Conservation (phyloP, 2,113 vertebrate species). For the Myotis lucifugus region DNA sequence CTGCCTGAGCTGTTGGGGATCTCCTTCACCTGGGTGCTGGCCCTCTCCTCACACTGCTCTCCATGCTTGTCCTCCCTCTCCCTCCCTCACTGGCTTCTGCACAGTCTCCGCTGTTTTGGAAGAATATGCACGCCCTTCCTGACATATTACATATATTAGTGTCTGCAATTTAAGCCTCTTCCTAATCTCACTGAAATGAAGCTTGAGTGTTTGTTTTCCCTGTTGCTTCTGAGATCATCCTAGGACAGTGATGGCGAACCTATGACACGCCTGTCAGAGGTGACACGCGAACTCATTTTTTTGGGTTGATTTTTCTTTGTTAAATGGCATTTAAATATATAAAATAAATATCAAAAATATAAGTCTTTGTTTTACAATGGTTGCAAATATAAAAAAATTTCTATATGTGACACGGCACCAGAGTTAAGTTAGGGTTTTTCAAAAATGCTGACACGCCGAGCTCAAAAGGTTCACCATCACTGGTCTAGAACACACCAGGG, state of each 20-base stretch:
- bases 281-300: too few species aligned
- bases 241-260: not conserved
- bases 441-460: too few species aligned
- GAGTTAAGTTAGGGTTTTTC: too few species aligned
- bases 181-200: not conserved
- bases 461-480: too few species aligned
- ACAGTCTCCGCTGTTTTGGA: not conserved
- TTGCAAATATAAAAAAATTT: too few species aligned
- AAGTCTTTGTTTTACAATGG: too few species aligned
- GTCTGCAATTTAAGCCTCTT: not conserved
- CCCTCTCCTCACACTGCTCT: not conserved
- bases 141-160: not conserved
- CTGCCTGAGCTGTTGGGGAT: not conserved
- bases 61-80: not conserved
- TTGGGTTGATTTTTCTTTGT: too few species aligned
- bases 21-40: not conserved
- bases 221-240: not conserved
- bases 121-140: not conserved
- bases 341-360: too few species aligned
- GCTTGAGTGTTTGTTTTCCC: not conserved
- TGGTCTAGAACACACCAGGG: not conserved
- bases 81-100: not conserved
- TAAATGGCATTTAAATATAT: too few species aligned
- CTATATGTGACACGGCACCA: too few species aligned
- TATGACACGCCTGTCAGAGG: too few species aligned